Base-by-base conservation (phyloP, 2,888 invertebrate species). In the Boloria euphrosyne region DNA sequence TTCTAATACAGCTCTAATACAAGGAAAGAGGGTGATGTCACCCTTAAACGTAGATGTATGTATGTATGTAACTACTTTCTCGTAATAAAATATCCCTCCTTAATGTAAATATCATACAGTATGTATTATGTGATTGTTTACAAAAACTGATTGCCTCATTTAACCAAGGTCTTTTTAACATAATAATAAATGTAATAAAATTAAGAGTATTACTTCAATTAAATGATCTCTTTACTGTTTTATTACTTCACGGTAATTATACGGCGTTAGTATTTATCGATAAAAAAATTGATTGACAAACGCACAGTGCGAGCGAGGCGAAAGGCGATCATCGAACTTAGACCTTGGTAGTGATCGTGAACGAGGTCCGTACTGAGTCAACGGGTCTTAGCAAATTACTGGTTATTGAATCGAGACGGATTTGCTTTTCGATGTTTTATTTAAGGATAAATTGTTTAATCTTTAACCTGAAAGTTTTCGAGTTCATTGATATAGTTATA, bases 301-400 rank as follows among this genome's bases (percentile, higher is more conserved):
- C 66, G 68, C 63, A 65, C 31, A 49, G 44, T 49, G 62, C 59
- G 58, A 31, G 55, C 67, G 67, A 61, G 76, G 83, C 78, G 94
- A 89, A 88, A 86, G 78, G 94, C 93, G 90, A 83, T 76, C 89
- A 84, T 86, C 89, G 90, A 90, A 90, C 90, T 66, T 75, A 71
- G 80, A 75, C 90, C 90, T 91, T 89, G 90, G 75, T 88, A 85
- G 78, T 89, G 90, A 87, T 81, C 86, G 80, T 81, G 81, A 77
- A 67, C 84, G 75, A 86, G 88, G 86, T 74, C 80, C 78, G 73
- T 76, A 75, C 76, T 71, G 74, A 69, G 73, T 73, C 71, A 65
- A 70, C 67, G 72, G 73, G 67, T 71, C 71, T 58, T 66, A 27
- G 55, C 18, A 17, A 57, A 18, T 57, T 46, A 62, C 46, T 62